Conservation (phyloP, 2,113 vertebrate species). For the Pogona vitticeps region DNA sequence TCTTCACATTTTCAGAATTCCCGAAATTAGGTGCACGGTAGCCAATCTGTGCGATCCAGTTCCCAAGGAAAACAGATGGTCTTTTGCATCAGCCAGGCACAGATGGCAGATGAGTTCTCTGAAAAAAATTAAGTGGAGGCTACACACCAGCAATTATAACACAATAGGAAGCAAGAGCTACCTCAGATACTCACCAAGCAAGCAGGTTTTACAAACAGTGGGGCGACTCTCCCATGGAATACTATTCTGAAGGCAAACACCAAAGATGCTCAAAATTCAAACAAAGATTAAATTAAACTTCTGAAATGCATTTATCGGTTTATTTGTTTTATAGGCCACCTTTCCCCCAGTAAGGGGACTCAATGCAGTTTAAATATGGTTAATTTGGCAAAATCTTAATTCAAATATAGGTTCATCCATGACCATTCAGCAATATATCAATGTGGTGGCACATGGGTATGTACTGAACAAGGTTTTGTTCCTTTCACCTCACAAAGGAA, state of each 20-base stretch:
- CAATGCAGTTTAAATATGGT: too few species aligned
- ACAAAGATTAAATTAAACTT: neutral
- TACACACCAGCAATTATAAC: neutral
- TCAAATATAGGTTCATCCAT: neutral
- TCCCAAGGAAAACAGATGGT: slow-evolving; percentile 13
- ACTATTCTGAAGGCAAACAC: too few species aligned
- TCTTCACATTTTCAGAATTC: neutral
- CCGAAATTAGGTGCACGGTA: slow-evolving; percentile 3
- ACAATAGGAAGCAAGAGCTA: neutral
- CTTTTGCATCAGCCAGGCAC: neutral
- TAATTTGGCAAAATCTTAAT: neutral
- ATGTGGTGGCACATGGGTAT: too few species aligned
- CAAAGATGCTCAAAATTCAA: neutral
- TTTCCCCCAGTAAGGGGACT: too few species aligned
- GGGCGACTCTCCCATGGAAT: too few species aligned
- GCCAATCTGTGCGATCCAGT: slow-evolving; percentile 2
- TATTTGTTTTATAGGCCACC: too few species aligned
- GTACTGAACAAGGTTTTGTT: too few species aligned
- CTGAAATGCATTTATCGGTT: too few species aligned
- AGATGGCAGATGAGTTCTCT: neutral
- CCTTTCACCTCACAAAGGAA: too few species aligned
- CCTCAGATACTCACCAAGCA: neutral
- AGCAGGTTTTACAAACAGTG: neutral
- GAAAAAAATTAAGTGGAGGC: neutral
- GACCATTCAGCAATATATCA: neutral